Base-by-base conservation (phyloP, 2,113 vertebrate genomes). In the Pipa parva region DNA sequence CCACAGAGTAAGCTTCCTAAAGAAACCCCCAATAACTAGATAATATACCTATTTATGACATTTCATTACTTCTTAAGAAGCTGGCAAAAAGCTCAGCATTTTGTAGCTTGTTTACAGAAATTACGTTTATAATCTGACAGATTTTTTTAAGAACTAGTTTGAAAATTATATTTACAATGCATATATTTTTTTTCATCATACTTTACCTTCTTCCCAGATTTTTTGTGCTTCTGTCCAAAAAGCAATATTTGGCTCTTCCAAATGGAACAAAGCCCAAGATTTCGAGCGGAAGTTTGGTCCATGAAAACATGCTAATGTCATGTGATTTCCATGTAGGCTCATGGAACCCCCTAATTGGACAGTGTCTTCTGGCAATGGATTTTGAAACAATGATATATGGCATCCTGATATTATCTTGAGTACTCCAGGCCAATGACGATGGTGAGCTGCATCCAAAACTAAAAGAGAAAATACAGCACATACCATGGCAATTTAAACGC, bases 191-290 rank as follows among this genome's bases (percentile, higher is more conserved):
- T 36, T 20, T n/a, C 17, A 2, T 7, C 8, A n/a, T 39, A 18
- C n/a, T 22, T 21, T 91, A 98, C 95, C 96, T 58, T 98, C 95
- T 83, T 99, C 95, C 90, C 88, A 92, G 77, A 98, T 94, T 84
- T 98, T 98, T 84, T 99, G 96, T 4, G 97, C 97, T 88, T 99
- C 97, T 0, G 97, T 99, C 94, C 93, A 97, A 85, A 99, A 99
- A 22, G 95, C 94, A 72, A 99, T 99, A 81, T 99, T 98, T 73
- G 96, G 95, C 80, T 98, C 95, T 78, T 99, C 95, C 72, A 98
- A 87, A 77, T 99, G 97, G 85, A 99, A 98, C 49, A 98, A 82
- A 20, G 96, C 96, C 96, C 96, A 98, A 0, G 93, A 98, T 80
- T 99, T 97, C 78, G 96, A 95, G 63, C 97, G 93, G 78, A 98